These are phyloP conservation scores for Chondrilla cf. caribensis DNA, from an alignment of 37 sponge, comb jelly and placozoan genomes.

Conservation along the genomic window DNA sequence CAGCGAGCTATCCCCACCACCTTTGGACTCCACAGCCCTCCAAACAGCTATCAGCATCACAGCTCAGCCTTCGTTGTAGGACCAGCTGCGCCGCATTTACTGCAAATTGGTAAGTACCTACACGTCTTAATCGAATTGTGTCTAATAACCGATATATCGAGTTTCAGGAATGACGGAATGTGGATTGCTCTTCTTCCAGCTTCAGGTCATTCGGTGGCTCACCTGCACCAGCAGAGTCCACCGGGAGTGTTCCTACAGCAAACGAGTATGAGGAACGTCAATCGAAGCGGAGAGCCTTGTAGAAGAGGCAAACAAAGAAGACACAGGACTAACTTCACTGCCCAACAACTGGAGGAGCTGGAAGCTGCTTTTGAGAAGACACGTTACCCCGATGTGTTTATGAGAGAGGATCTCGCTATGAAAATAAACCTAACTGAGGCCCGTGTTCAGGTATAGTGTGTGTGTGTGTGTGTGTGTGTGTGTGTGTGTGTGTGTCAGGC, in stretches of 20 bases:
- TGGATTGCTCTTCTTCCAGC: not conserved
- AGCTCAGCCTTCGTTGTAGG: constrained; percentile 46
- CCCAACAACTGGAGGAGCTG: constrained; percentile 85
- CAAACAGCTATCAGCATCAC: not conserved
- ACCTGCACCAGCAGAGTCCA: constrained; percentile 17
- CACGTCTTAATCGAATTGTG: not conserved
- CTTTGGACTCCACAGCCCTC: constrained; percentile 3
- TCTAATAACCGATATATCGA: too few species aligned
- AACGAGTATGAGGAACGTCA: not conserved
- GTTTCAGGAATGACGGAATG: not conserved
- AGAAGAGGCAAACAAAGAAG: constrained; percentile 76
- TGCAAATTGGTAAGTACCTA: constrained; percentile 52
- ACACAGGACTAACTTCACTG: constrained; percentile 86
- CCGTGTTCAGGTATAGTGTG: constrained; percentile 91
- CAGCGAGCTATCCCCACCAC: not conserved
- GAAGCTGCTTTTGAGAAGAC: constrained; percentile 88
- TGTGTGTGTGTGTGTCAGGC: not conserved
- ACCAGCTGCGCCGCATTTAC: constrained; percentile 39
- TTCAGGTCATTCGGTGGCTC: constrained; percentile 8
- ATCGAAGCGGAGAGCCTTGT: constrained; percentile 27
- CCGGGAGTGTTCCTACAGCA: constrained; percentile 25
- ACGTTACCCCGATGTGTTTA: constrained; percentile 89
- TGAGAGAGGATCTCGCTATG: constrained; percentile 92
- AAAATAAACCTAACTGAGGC: constrained; percentile 88
- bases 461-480: not conserved